Evolutionary conservation across 2,797 vertebrate species (phyloP), one percentile per base, ranked within the genome.

Genomic region (Cuculus canorus): DNA sequence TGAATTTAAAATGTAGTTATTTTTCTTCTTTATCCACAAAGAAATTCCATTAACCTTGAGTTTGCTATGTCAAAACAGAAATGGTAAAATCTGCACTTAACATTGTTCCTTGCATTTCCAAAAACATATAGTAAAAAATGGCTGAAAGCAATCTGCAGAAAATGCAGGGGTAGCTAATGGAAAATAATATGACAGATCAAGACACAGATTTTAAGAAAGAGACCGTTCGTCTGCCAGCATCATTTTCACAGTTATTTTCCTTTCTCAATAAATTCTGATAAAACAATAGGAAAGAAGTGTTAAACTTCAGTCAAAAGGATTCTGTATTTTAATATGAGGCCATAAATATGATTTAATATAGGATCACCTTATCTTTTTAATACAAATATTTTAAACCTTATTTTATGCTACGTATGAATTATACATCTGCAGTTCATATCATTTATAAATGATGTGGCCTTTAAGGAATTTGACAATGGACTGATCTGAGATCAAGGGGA

Each of bases 181-280:
- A 96, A 97, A 97, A 95, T 89, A 93, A 88, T 81, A 60, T 43
- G 86, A 95, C 30, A 94, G 41, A 95, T 71, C 37, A 94, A 95
- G 72, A 93, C 30, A 89, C 86, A 48, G 81, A 28, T 90, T 91
- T 94, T 85, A 41, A 79, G 86, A 86, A 91, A 90, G 63, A 83
- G 21, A 28, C 50, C 35, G 80, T 81, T 96, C 94, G 48, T 81
- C 78, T 94, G 32, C 61, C 92, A 95, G 68, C 24, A 85, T 89
- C 53, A n/a, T 89, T 95, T 69, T 88, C 83, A 94, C 32, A 32
- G 72, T 54, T 92, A 60, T 76, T 68, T 90, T 79, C 57, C 39
- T 61, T 82, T 90, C 47, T 81, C 22, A 88, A 78, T 92, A 91
- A 95, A 93, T 94, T 85, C 9, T 52, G 39, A 43, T 93, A 89